Percentiles rank a stretch among this genome's conserved stretches.
Evolutionary conservation across 2,113 vertebrate species (phyloP).

Genomic region (Corythaeola cristata): DNA sequence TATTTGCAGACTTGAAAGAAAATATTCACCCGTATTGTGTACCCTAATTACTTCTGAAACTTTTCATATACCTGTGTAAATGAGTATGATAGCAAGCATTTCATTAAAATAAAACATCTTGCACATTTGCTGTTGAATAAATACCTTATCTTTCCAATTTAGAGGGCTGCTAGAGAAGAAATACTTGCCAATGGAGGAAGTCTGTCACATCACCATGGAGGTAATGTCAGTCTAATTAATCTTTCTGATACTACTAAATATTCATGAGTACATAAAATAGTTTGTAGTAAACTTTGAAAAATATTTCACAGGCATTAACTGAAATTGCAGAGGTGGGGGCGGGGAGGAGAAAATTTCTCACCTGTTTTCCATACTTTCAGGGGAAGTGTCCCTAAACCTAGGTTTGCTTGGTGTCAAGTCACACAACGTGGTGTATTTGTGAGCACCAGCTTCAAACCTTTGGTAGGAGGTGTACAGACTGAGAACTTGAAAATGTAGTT

Average conservation of each 20-base stretch:
- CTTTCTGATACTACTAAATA: background rate
- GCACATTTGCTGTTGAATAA: background rate
- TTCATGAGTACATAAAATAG: background rate
- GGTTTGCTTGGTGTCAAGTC: background rate
- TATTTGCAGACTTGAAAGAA: background rate
- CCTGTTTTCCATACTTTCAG: background rate
- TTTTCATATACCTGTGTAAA: background rate
- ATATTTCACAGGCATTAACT: background rate
- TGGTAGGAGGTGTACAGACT: background rate
- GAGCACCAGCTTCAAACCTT: background rate
- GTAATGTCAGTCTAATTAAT: conserved; percentile 73
- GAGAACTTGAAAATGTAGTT: background rate
- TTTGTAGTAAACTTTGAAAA: background rate
- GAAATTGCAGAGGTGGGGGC: background rate
- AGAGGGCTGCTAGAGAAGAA: conserved; percentile 96
- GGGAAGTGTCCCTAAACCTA: background rate
- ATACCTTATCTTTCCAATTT: conserved; percentile 47
- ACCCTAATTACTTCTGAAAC: background rate
- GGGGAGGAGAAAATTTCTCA: background rate
- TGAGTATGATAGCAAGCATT: background rate
- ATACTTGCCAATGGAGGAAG: conserved; percentile 98
- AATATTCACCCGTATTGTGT: background rate
- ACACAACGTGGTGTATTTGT: background rate
- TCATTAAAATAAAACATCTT: background rate
- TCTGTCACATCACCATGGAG: conserved; percentile 98